Percentiles rank a stretch among this genome's conserved stretches.
These are phyloP conservation scores for Calephelis nemesis DNA, from an alignment of 1,140 invertebrate genomes.

Conservation along the genomic window DNA sequence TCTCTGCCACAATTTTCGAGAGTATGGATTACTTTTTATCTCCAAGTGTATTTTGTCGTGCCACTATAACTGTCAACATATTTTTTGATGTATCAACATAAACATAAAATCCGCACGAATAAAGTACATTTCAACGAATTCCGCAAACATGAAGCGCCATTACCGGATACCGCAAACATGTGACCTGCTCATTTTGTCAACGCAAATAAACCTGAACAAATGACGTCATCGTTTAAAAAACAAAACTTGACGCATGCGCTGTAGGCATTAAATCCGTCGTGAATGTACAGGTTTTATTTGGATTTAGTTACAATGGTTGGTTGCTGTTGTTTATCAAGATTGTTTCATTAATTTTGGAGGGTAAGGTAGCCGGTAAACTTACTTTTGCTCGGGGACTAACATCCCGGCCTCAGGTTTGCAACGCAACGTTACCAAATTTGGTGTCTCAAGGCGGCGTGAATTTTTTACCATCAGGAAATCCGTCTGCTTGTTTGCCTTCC, in stretches of 20 bases:
- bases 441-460: no score
- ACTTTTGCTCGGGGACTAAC: no score
- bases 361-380: no score
- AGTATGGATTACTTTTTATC: neutral
- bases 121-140: neutral
- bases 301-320: conserved; percentile 1
- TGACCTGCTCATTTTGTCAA: neutral
- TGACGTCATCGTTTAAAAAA: conserved; percentile 20
- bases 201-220: conserved; percentile 12
- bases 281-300: neutral
- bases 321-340: neutral
- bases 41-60: neutral
- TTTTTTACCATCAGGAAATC: no score
- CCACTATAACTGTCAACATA: neutral
- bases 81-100: neutral
- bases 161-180: conserved; percentile 6
- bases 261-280: neutral
- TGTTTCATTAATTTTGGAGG: no score
- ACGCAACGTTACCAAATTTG: no score
- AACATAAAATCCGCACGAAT: neutral
- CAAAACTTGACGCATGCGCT: neutral
- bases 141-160: neutral
- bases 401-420: no score
- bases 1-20: no score
- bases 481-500: no score